Percentiles rank a stretch among this genome's conserved stretches.
Evolutionary conservation across 2,797 vertebrate species (phyloP).

Genomic region (Gobio occitaniae): DNA sequence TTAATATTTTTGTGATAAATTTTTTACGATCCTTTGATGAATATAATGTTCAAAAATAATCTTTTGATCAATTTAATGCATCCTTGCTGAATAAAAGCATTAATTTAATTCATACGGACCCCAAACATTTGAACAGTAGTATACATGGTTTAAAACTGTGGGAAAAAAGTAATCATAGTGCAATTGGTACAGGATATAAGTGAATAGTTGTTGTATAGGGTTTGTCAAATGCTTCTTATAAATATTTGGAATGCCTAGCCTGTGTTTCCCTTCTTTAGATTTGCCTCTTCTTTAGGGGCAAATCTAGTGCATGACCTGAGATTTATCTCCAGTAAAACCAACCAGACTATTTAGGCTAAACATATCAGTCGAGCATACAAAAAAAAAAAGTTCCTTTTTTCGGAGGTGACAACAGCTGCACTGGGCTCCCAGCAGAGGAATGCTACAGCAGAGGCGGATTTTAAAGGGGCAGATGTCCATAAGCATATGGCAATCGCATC

Average conservation of each 20-base stretch:
- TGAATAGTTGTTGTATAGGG: too few relatives aligned
- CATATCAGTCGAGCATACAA: constrained; percentile 6
- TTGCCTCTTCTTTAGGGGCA: not conserved
- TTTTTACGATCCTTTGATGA: not conserved
- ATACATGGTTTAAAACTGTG: too few relatives aligned
- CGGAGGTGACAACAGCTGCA: constrained; percentile 70
- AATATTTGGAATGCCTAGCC: not conserved
- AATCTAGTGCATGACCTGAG: not conserved
- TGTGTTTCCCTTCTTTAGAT: not conserved
- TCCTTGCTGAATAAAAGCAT: not conserved
- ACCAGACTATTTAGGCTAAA: constrained; percentile 10
- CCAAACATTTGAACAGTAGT: not conserved
- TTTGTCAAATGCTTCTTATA: not conserved
- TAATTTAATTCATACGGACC: not conserved
- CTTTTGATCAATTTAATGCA: not conserved
- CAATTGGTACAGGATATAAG: too few relatives aligned
- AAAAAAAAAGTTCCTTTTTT: constrained; percentile 47
- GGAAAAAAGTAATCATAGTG: too few relatives aligned
- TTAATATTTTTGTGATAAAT: not conserved
- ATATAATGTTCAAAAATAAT: not conserved
- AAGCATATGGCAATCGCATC: constrained; percentile 64
- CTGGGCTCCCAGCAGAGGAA: constrained; percentile 55
- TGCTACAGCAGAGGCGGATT: constrained; percentile 54
- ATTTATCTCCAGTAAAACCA: constrained; percentile 11
- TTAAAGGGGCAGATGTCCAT: constrained; percentile 49